Conservation (phyloP, 2,113 vertebrate species). For the Axis porcinus region DNA sequence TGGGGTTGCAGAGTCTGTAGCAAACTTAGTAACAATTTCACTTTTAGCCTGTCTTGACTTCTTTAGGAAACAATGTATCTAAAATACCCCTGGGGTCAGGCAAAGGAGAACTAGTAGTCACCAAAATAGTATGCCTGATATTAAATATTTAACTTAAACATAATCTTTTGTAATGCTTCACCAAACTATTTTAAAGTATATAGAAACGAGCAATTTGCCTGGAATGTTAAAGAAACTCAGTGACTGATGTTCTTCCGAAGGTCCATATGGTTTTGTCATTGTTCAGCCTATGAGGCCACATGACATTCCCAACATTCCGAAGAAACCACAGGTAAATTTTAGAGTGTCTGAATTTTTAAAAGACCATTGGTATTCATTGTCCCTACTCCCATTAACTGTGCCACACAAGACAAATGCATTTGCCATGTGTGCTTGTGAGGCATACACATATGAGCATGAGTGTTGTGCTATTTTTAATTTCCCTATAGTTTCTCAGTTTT, state of each 20-base stretch:
- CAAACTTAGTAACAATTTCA: not conserved
- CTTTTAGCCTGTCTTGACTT: not conserved
- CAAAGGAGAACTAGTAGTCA: not conserved
- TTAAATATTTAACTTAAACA: constrained; percentile 26
- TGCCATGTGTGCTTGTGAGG: not conserved
- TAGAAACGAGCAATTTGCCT: not conserved
- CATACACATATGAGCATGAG: too few species aligned
- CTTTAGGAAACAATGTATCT: not conserved
- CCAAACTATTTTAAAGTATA: not conserved
- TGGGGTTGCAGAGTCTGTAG: not conserved
- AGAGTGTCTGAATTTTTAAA: constrained; percentile 7
- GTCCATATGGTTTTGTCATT: not conserved
- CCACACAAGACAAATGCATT: not conserved
- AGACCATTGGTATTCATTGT: not conserved
- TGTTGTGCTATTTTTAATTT: not conserved
- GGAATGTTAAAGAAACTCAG: not conserved
- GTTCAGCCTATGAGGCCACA: not conserved
- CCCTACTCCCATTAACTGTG: not conserved
- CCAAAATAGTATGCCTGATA: not conserved
- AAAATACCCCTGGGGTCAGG: not conserved
- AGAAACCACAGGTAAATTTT: not conserved
- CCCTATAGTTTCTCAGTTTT: not conserved
- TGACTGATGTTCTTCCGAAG: not conserved
- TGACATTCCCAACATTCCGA: not conserved
- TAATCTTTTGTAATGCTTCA: not conserved